Evolutionary conservation across 2,888 invertebrate genomes (phyloP), one percentile per base, ranked within the genome.

Genomic region (Gortyna flavago): DNA sequence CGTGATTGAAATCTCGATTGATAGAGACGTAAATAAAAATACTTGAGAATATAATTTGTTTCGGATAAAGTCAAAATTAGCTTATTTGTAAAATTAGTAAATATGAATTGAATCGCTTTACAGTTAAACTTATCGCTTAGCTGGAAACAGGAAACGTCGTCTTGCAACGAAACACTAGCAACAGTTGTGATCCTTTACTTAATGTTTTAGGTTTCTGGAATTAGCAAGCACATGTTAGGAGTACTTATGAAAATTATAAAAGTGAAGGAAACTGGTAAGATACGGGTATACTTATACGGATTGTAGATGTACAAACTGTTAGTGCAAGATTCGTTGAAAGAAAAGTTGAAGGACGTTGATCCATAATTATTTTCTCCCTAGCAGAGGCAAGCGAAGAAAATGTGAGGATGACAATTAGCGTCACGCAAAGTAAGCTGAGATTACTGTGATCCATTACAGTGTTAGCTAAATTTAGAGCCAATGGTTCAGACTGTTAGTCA

Each of bases 331-430:
- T 61, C 9, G 38, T 62, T 75, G 9, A 67, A 54, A 72, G 86
- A 83, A 85, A 81, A 72, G 69, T 54, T 86, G 57, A 75, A 84
- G 72, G 51, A 61, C 72, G 13, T 86, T 62, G 72, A 83, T 65
- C 73, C 44, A 62, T 62, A 51, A 59, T 21, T 51, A 73, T 74
- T 72, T 81, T 84, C 64, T 64, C 29, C 25, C 6, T 44, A 44
- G n/a, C 21, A 18, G 18, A 38, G 25, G 18, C 25, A 54, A 66
- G 65, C 7, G 13, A 72, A 62, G 69, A 72, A 68, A 81, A 72
- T 51, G 32, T 25, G n/a, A 59, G 11, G 51, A 44, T 51, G 35
- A 59, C n/a, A 54, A 78, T 71, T 69, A 83, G 9, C 51, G 3
- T 29, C 80, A 84, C 51, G 59, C 29, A 72, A 68, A 59, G 71